Percentiles rank a stretch among this genome's conserved stretches.
Conservation (phyloP, 2,113 vertebrate genomes). For the Tilapia sparmanii region DNA sequence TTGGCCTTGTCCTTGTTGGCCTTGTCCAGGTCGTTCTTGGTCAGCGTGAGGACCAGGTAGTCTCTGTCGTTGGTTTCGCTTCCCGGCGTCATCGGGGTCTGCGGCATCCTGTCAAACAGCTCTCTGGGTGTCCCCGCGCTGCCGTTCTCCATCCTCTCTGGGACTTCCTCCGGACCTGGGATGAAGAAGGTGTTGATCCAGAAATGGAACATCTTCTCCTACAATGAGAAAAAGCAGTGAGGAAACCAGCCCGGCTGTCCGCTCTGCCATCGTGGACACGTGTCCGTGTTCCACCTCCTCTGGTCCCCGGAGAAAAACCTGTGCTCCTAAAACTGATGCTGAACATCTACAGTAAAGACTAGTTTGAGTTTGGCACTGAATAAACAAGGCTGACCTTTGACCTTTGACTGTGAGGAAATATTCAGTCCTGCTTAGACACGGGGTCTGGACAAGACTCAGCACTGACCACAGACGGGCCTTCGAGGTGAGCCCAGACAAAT, state of each 20-base stretch:
- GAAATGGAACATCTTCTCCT: conserved; percentile 99
- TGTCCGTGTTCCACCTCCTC: not conserved
- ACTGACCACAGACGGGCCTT: not conserved
- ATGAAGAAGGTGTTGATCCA: conserved; percentile 99
- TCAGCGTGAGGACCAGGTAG: conserved; percentile 89
- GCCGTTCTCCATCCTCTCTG: conserved; percentile 90
- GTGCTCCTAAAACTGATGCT: not conserved
- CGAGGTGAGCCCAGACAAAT: not conserved
- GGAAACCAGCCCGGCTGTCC: too few relatives aligned
- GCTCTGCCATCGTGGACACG: not conserved
- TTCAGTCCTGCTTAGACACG: not conserved
- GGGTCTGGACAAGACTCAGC: not conserved
- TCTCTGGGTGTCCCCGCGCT: conserved; percentile 57
- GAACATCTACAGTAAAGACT: not conserved
- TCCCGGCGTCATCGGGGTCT: conserved; percentile 37
- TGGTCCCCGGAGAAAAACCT: not conserved
- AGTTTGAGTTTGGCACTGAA: not conserved
- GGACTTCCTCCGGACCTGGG: conserved; percentile 87
- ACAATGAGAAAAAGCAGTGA: not conserved
- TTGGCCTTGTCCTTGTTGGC: conserved; percentile 99
- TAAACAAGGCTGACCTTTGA: not conserved
- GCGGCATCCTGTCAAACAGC: not conserved
- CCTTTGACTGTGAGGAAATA: not conserved
- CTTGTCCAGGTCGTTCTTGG: conserved; percentile 96
- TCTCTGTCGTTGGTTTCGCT: conserved; percentile 85